Evolutionary conservation across 2,888 invertebrate genomes (phyloP).

Genomic region (Drosophila koepferae): DNA sequence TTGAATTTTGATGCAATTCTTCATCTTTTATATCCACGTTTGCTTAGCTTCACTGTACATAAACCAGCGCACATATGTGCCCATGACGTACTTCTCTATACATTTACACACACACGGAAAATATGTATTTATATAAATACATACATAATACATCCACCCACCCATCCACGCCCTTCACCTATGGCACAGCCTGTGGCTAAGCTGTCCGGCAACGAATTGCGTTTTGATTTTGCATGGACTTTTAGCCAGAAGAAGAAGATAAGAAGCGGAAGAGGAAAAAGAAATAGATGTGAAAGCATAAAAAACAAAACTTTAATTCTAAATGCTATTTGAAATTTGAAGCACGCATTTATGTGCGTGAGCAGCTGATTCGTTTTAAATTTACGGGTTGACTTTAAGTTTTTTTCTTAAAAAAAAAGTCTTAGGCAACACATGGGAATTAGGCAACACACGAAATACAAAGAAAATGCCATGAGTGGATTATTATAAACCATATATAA

Average conservation of each 20-base stretch:
- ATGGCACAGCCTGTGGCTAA: slow-evolving; percentile 41
- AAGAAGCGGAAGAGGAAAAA: slow-evolving; percentile 17
- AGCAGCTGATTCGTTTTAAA: slow-evolving; percentile 39
- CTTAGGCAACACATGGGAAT: too few species aligned
- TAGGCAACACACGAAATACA: slow-evolving; percentile 12
- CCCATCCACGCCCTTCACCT: neutral
- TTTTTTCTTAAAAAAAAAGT: slow-evolving; percentile 2
- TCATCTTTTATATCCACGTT: slow-evolving; percentile 2
- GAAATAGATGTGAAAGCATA: neutral
- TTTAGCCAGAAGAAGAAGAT: slow-evolving; percentile 22
- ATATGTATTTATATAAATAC: neutral
- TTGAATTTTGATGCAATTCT: neutral
- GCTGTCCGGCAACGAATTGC: slow-evolving; percentile 71
- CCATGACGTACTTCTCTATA: slow-evolving; percentile 23
- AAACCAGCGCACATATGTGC: slow-evolving; percentile 63
- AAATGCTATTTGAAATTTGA: slow-evolving; percentile 71
- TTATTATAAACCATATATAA: neutral
- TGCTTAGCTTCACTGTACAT: slow-evolving; percentile 4
- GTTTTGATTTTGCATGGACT: slow-evolving; percentile 78
- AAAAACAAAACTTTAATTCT: slow-evolving; percentile 30
- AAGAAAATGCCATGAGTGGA: slow-evolving; percentile 21
- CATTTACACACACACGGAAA: neutral
- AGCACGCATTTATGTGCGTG: slow-evolving; percentile 49
- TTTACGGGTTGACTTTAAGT: slow-evolving; percentile 40
- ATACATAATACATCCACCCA: too few species aligned